These are phyloP conservation scores for Halocaridina rubra DNA, from an alignment of 2,888 invertebrate genomes.

Conservation along the genomic window DNA sequence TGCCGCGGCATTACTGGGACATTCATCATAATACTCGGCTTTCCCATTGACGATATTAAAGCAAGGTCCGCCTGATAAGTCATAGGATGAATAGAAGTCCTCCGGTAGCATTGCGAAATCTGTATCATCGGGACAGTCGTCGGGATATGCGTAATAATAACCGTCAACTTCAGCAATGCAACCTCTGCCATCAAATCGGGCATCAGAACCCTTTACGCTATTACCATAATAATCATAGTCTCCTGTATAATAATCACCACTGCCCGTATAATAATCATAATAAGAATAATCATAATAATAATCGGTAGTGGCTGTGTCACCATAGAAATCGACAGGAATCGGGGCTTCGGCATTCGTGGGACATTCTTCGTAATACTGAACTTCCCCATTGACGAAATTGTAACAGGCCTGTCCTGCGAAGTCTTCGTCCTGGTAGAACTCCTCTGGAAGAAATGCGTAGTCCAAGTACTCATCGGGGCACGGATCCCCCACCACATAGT, in stretches of 20 bases:
- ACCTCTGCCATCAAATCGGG: background rate
- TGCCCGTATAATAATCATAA: background rate
- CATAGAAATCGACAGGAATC: background rate
- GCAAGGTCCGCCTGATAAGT: background rate
- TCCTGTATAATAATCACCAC: background rate
- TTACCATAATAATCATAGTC: background rate
- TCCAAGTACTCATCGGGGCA: conserved; percentile 12
- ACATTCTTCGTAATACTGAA: conserved; percentile 10
- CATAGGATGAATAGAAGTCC: background rate
- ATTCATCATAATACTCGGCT: background rate
- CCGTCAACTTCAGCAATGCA: background rate
- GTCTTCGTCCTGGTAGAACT: conserved; percentile 6
- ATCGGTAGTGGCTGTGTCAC: background rate
- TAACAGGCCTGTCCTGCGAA: conserved; percentile 7
- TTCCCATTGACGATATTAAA: background rate
- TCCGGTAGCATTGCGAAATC: background rate
- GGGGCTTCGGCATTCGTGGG: background rate
- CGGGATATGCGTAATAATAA: background rate
- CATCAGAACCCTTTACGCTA: background rate
- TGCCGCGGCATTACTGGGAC: background rate
- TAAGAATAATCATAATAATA: background rate
- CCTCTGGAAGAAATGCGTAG: conserved; percentile 11
- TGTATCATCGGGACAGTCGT: background rate
- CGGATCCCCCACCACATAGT: background rate
- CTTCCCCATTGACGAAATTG: background rate